A percentile compares a stretch with the other conserved stretches of the same genome.
Conservation (phyloP, 2,888 invertebrate genomes). For the Brenthis ino region DNA sequence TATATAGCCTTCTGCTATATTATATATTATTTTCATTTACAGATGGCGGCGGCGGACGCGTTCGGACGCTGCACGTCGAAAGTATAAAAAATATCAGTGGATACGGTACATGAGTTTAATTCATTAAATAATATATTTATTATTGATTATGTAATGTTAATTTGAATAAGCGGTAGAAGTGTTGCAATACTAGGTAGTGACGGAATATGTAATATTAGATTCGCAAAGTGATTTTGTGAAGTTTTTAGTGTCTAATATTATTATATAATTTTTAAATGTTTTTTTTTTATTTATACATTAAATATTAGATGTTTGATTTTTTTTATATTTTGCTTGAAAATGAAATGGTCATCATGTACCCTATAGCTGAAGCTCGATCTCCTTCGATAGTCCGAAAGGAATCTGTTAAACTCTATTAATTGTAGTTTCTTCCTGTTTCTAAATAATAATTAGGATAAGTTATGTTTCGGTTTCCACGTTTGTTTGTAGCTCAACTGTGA, state of each 20-base stretch:
- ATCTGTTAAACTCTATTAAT: constrained; percentile 53
- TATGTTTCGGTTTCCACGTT: constrained; percentile 38
- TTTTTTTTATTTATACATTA: constrained; percentile 11
- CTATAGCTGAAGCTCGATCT: constrained; percentile 3
- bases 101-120: constrained; percentile 18
- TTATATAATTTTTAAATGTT: constrained; percentile 2
- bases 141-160: constrained; percentile 2
- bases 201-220: background rate
- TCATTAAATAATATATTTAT: constrained; percentile 13
- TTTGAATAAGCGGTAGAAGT: constrained; percentile 14
- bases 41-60: background rate
- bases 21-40: too few species aligned
- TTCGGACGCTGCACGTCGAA: background rate
- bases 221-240: constrained; percentile 4
- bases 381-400: constrained; percentile 28
- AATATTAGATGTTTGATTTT: background rate
- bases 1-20: too few species aligned
- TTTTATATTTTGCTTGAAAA: background rate
- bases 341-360: constrained; percentile 14
- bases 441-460: constrained; percentile 59
- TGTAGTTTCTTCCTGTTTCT: constrained; percentile 70
- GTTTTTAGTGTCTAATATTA: background rate
- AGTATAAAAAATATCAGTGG: constrained; percentile 5
- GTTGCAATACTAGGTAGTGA: constrained; percentile 17
- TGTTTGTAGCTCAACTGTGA: constrained; percentile 52